Conservation (phyloP, 2,888 invertebrate genomes). For the Yponomeuta sedellus region DNA sequence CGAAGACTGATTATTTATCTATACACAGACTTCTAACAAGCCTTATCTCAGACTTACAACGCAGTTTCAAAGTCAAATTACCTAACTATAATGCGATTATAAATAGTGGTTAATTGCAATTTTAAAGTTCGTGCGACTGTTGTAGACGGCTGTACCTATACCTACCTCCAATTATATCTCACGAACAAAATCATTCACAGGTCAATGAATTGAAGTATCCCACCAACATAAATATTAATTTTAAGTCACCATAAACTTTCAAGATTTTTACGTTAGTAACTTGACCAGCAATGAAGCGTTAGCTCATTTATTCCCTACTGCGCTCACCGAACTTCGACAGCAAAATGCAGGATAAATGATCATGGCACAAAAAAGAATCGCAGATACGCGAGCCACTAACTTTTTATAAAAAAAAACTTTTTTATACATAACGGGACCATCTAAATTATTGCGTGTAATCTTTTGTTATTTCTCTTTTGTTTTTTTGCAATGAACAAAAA, state of each 20-base stretch:
- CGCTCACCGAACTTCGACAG: slow-evolving; percentile 57
- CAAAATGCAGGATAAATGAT: slow-evolving; percentile 43
- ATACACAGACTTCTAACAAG: slow-evolving; percentile 2
- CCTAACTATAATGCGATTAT: neutral
- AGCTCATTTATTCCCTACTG: slow-evolving; percentile 40
- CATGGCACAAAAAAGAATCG: slow-evolving; percentile 50
- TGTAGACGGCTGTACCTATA: slow-evolving; percentile 20
- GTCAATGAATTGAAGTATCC: slow-evolving; percentile 35
- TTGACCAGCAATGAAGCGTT: neutral
- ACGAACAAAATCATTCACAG: slow-evolving; percentile 44
- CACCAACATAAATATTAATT: slow-evolving; percentile 15
- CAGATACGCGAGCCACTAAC: slow-evolving; percentile 66
- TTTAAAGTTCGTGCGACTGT: neutral
- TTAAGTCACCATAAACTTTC: neutral
- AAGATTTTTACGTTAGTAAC: neutral
- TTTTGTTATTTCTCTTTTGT: slow-evolving; percentile 54
- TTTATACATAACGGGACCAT: slow-evolving; percentile 60
- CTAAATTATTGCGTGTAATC: slow-evolving; percentile 71
- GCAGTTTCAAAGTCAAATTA: neutral
- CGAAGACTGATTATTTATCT: neutral
- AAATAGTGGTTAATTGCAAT: neutral
- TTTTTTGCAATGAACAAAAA: slow-evolving; percentile 35
- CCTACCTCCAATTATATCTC: slow-evolving; percentile 44
- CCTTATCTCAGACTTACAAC: neutral
- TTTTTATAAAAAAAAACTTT: slow-evolving; percentile 47